Percentiles rank a stretch among this genome's conserved stretches.
Evolutionary conservation across 2,113 vertebrate species (phyloP).

Genomic region (Platichthys stellatus): DNA sequence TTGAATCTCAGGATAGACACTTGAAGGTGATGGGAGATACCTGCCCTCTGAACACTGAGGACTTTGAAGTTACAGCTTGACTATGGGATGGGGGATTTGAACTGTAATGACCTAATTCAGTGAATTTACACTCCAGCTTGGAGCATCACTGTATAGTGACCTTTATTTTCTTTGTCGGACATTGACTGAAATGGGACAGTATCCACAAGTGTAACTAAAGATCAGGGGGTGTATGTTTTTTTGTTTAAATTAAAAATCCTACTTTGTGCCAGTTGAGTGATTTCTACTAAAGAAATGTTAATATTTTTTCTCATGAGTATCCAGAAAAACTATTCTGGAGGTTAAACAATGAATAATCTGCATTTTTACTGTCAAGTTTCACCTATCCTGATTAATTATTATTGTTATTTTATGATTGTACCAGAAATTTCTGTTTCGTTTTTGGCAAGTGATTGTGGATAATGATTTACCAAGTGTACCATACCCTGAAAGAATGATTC

Average conservation of each 20-base stretch:
- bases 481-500: slow-evolving; percentile 21
- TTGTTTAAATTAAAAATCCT: slow-evolving; percentile 35
- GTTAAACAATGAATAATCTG: background rate
- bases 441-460: background rate
- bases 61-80: slow-evolving; percentile 21
- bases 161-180: background rate
- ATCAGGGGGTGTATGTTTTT: slow-evolving; percentile 23
- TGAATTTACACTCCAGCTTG: background rate
- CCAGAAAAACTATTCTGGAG: background rate
- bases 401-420: background rate
- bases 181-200: slow-evolving; percentile 31
- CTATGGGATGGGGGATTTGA: background rate
- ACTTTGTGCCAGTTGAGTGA: slow-evolving; percentile 11
- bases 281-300: background rate
- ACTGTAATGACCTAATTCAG: slow-evolving; percentile 23
- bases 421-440: background rate
- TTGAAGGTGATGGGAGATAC: slow-evolving; percentile 40
- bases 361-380: background rate
- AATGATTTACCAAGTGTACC: slow-evolving; percentile 3
- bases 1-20: slow-evolving; percentile 41
- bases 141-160: no score
- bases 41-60: background rate
- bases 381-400: background rate
- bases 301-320: background rate
- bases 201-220: slow-evolving; percentile 1